Conservation (phyloP, 37 sponge, comb jelly and placozoan species). For the Theonella swinhoei region DNA sequence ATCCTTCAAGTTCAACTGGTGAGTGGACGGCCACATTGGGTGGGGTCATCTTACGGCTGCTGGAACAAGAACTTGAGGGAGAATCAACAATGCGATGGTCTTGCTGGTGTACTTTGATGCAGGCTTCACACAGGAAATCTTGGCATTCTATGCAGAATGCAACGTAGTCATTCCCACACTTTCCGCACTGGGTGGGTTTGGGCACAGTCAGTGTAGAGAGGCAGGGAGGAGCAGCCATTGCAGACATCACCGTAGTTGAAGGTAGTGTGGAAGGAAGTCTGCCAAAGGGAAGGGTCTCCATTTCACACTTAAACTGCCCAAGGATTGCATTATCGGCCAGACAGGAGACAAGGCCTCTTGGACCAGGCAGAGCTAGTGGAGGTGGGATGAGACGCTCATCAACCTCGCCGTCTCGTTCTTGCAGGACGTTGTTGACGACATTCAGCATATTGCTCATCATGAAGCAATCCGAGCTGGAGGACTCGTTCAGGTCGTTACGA, state of each 20-base stretch:
- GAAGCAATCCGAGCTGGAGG: slow-evolving; percentile 18
- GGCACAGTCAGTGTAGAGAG: not conserved
- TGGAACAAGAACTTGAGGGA: slow-evolving; percentile 2
- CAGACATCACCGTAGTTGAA: not conserved
- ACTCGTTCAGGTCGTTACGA: not conserved
- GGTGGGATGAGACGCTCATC: not conserved
- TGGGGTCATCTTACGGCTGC: not conserved
- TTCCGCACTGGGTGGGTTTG: not conserved
- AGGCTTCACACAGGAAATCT: slow-evolving; percentile 50
- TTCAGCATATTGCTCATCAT: slow-evolving; percentile 46
- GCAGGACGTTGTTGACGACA: slow-evolving; percentile 30
- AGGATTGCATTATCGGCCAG: not conserved
- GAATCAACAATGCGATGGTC: slow-evolving; percentile 18
- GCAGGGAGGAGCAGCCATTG: not conserved
- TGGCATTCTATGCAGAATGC: slow-evolving; percentile 54
- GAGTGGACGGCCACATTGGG: slow-evolving; percentile 8
- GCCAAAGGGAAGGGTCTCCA: not conserved
- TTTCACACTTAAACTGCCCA: not conserved
- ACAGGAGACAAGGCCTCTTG: not conserved
- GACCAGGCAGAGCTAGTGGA: not conserved
- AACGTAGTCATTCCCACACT: slow-evolving; percentile 13
- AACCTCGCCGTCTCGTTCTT: not conserved
- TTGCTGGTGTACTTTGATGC: slow-evolving; percentile 27
- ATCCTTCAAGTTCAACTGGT: not conserved
- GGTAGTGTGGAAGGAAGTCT: not conserved